A percentile compares a stretch with the other conserved stretches of the same genome.
phyloP scores from a whole-genome alignment of 2,113 vertebrate genomes.

The Cinclus cinclus region DNA sequence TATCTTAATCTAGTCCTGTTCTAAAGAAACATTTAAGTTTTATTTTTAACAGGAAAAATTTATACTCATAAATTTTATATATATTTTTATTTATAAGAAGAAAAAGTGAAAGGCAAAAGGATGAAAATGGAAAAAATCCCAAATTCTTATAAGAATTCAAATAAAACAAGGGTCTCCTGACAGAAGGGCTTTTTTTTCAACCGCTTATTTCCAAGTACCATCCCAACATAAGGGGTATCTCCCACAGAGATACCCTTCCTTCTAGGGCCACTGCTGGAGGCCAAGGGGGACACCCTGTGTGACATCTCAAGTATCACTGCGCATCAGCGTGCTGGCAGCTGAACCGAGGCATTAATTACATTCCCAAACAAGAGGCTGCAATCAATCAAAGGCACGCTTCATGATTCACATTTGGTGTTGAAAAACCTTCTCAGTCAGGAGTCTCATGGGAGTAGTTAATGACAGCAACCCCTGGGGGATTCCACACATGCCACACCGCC shows the following conservation, averaged over 20 bases:
- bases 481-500: neutral
- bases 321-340: neutral
- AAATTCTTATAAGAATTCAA: neutral
- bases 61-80: too few relatives aligned
- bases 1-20: neutral
- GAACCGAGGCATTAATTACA: neutral
- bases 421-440: neutral
- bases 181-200: neutral
- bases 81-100: neutral
- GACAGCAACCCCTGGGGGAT: neutral
- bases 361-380: neutral
- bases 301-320: neutral
- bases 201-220: neutral
- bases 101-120: neutral
- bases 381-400: neutral
- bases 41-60: neutral
- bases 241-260: neutral
- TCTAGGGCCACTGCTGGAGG: neutral
- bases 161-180: neutral
- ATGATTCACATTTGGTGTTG: neutral
- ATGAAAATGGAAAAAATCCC: neutral
- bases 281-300: neutral
- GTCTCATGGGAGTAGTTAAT: neutral
- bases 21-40: neutral
- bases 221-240: neutral